phyloP scores from a whole-genome alignment of 2,888 invertebrate genomes.

The Disparrhopalites patrizii region DNA sequence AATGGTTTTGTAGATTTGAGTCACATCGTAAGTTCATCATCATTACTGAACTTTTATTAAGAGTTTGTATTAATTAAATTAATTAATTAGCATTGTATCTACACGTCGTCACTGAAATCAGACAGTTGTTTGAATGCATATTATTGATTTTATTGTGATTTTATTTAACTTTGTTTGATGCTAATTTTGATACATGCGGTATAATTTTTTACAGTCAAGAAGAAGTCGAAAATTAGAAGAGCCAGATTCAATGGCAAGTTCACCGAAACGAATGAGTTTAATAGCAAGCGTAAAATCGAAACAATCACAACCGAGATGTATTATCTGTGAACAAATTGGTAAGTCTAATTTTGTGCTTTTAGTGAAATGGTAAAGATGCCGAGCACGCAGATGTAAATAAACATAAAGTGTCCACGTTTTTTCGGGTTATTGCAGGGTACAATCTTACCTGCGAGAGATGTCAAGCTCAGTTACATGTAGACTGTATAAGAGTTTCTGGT shows the following conservation, averaged over 20 bases:
- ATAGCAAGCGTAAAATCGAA: not conserved
- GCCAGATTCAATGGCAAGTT: not conserved
- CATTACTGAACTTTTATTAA: too few species aligned
- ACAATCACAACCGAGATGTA: slow-evolving; percentile 19
- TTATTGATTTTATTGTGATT: too few species aligned
- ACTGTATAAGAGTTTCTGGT: slow-evolving; percentile 41
- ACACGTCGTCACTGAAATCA: too few species aligned
- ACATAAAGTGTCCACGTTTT: not conserved
- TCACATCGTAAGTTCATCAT: slow-evolving; percentile 29
- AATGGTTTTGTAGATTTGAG: slow-evolving; percentile 33
- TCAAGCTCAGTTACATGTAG: slow-evolving; percentile 36
- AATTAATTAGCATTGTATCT: too few species aligned
- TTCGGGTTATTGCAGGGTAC: slow-evolving; percentile 19
- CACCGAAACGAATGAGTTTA: slow-evolving; percentile 21
- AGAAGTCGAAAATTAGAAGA: slow-evolving; percentile 21
- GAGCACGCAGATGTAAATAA: not conserved
- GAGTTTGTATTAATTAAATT: too few species aligned
- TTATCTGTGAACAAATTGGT: slow-evolving; percentile 30
- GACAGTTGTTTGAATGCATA: too few species aligned
- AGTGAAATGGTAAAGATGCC: not conserved
- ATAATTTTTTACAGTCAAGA: slow-evolving; percentile 7
- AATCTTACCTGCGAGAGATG: slow-evolving; percentile 38
- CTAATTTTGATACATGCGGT: too few species aligned
- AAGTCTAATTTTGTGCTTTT: not conserved
- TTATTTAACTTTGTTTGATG: too few species aligned